These are phyloP conservation scores for Stichopus chloronotus DNA, from an alignment of 35 echinoderm and acorn worm species.

Conservation along the genomic window DNA sequence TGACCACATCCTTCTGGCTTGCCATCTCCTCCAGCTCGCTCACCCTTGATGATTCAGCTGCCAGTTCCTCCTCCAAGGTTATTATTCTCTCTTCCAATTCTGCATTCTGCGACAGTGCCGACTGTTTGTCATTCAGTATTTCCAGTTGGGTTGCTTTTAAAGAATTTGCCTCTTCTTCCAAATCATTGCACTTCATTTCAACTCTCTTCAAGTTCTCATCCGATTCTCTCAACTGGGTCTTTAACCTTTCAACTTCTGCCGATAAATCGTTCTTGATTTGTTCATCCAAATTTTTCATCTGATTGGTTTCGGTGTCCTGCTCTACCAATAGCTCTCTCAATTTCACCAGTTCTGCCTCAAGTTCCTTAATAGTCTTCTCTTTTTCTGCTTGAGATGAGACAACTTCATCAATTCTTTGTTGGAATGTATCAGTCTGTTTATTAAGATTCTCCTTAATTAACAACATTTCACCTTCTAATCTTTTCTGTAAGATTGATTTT, in stretches of 20 bases:
- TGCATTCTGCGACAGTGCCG: background rate
- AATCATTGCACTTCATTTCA: background rate
- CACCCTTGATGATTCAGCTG: slow-evolving; percentile 37
- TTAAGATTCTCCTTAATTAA: background rate
- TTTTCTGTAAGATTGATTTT: background rate
- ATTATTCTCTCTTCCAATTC: slow-evolving; percentile 73
- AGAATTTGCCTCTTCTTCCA: background rate
- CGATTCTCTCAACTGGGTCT: slow-evolving; percentile 70
- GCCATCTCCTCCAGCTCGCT: slow-evolving; percentile 61
- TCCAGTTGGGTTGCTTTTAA: background rate
- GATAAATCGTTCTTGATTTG: slow-evolving; percentile 76
- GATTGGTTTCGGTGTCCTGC: slow-evolving; percentile 57
- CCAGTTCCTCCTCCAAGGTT: slow-evolving; percentile 38
- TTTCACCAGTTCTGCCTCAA: slow-evolving; percentile 43
- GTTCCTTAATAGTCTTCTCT: slow-evolving; percentile 56
- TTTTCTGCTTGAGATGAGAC: background rate
- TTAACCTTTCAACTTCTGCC: slow-evolving; percentile 70
- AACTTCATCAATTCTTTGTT: background rate
- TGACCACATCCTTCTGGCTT: background rate
- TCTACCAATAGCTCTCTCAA: slow-evolving; percentile 35
- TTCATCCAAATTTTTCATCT: slow-evolving; percentile 63
- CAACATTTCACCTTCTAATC: background rate
- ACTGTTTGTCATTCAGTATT: background rate
- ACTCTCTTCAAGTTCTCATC: slow-evolving; percentile 62
- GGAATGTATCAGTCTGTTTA: background rate